Evolutionary conservation across 1,140 invertebrate genomes (phyloP), one percentile per base, ranked within the genome.

Genomic region (Dendrolimus punctatus): DNA sequence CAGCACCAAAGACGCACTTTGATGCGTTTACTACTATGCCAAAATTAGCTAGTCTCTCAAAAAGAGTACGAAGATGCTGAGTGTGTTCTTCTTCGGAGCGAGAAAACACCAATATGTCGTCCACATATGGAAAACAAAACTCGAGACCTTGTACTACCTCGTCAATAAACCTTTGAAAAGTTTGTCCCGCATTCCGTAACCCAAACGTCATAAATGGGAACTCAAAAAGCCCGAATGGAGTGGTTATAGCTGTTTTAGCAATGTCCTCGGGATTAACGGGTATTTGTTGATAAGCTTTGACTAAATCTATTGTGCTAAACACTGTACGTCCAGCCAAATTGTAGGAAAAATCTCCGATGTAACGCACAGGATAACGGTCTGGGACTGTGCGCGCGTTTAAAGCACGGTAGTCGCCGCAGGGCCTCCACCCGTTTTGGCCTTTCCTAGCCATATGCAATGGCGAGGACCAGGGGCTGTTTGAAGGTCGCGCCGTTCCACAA

Each of bases 1-100:
- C 3, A n/a, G 23, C 41, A 6, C 55, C 55, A 8, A 51, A 51
- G 23, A 44, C 42, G 23, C 55, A 57, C 23, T 57, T 57, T n/a
- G 41, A 23, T 4, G 39, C 9, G 36, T 57, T 57, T 8, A 57
- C 38, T 3, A 49, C 37, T 8, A 57, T 43, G 4, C 55, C 49
- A 38, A 51, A 48, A 9, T 57, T 9, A 2, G 9, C 6, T 8
- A 57, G 42, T 5, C 55, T 41, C 8, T 44, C 6, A 39, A 53
- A 41, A 3, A 49, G 39, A 36, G n/a, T n/a, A 6, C 40, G n/a
- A 39, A 58, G 37, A 43, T 48, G 41, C 4, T 6, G 10, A 8
- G 4, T 7, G 36, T 53, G 51, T 4, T 6, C 6, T 40, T 45
- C 23, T 39, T 44, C 10, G 37, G 6, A 37, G 6, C n/a, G 9